A percentile compares a stretch with the other conserved stretches of the same genome.
These are phyloP conservation scores for Antedon bifida DNA, from an alignment of 35 echinoderm and acorn worm genomes.

Conservation along the genomic window DNA sequence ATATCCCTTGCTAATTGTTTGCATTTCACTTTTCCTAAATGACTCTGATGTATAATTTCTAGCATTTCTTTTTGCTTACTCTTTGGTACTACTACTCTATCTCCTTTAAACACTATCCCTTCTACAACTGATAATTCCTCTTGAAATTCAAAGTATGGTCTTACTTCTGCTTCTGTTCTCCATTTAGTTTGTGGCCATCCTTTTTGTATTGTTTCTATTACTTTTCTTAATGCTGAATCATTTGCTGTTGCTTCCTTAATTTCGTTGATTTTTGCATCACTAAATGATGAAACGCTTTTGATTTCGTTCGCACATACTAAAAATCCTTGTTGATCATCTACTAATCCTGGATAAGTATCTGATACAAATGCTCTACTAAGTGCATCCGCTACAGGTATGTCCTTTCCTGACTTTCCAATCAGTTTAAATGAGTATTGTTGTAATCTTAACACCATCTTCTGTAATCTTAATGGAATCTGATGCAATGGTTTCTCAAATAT, in stretches of 20 bases:
- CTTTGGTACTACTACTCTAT: neutral
- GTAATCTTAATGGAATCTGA: slow-evolving; percentile 1
- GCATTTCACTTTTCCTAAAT: slow-evolving; percentile 41
- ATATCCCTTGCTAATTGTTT: slow-evolving; percentile 39
- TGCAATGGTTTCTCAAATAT: slow-evolving; percentile 4
- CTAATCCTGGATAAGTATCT: slow-evolving; percentile 1
- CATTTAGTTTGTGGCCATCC: neutral
- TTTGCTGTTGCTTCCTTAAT: slow-evolving; percentile 15
- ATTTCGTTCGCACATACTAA: slow-evolving; percentile 9
- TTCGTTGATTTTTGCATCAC: slow-evolving; percentile 10
- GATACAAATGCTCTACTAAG: slow-evolving; percentile 25
- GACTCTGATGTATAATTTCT: slow-evolving; percentile 31
- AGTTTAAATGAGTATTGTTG: slow-evolving; percentile 18
- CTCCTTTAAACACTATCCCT: neutral
- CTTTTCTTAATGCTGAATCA: slow-evolving; percentile 23
- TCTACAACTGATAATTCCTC: neutral
- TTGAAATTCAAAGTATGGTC: neutral
- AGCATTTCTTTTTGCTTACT: slow-evolving; percentile 27
- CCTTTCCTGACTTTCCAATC: slow-evolving; percentile 20
- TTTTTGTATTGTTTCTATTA: neutral
- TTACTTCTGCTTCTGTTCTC: neutral
- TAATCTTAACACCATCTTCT: slow-evolving; percentile 21
- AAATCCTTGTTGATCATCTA: slow-evolving; percentile 6
- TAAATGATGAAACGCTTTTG: slow-evolving; percentile 7
- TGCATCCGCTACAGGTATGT: slow-evolving; percentile 13